Evolutionary conservation across 2,797 vertebrate genomes (phyloP).

Genomic region (Diplodus sargus): DNA sequence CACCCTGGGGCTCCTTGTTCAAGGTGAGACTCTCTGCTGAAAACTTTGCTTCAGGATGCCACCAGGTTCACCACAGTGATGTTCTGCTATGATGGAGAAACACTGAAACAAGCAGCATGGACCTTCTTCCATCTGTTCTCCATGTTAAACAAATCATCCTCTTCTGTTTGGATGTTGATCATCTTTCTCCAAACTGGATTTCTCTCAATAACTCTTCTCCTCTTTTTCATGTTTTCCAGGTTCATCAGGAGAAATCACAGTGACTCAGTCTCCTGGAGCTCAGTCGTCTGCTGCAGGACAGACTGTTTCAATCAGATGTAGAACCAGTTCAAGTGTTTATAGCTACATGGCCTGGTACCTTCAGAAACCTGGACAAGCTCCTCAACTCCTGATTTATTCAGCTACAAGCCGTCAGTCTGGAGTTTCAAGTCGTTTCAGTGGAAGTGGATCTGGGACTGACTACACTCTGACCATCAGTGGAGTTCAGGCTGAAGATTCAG

Average conservation of each 20-base stretch:
- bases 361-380: conserved; percentile 10
- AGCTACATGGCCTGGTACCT: neutral
- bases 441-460: neutral
- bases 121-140: too few relatives aligned
- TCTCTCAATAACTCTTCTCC: conserved; percentile 19
- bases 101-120: conserved; percentile 8
- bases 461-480: conserved; percentile 30
- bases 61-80: conserved; percentile 5
- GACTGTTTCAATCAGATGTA: conserved; percentile 2
- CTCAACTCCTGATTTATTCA: neutral
- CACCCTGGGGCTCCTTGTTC: conserved; percentile 3
- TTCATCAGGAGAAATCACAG: neutral
- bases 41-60: conserved; percentile 6
- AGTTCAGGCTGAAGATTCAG: conserved; percentile 21
- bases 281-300: conserved; percentile 27
- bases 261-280: conserved; percentile 24
- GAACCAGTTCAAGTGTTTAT: neutral
- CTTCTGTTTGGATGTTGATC: conserved; percentile 14
- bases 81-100: conserved; percentile 36
- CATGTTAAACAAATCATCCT: too few relatives aligned
- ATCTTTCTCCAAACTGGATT: conserved; percentile 4
- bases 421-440: neutral
- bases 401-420: neutral
- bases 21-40: conserved; percentile 28
- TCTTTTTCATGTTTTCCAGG: conserved; percentile 25